phyloP scores from a whole-genome alignment of 2,888 invertebrate species.

The Argyra leucocephala region DNA sequence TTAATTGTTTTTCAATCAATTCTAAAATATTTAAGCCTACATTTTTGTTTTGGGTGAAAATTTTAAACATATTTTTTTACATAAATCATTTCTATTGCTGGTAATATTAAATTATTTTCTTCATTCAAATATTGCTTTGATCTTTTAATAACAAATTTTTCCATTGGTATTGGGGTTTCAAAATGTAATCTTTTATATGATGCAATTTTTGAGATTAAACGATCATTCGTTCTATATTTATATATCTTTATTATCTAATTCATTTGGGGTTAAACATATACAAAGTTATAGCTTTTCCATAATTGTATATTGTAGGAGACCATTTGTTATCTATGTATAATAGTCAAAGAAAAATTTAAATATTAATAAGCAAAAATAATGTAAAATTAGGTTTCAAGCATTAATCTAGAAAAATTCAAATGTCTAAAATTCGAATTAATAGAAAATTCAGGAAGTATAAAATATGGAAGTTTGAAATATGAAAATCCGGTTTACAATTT shows the following conservation, averaged over 20 bases:
- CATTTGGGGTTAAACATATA: slow-evolving; percentile 54
- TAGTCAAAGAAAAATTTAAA: not conserved
- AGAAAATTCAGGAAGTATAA: too few relatives aligned
- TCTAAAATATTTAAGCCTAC: slow-evolving; percentile 54
- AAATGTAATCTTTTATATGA: slow-evolving; percentile 84
- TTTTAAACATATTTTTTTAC: slow-evolving; percentile 87
- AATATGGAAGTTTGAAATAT: too few relatives aligned
- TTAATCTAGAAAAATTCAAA: too few relatives aligned
- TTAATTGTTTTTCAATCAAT: slow-evolving; percentile 50
- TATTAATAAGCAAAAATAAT: too few relatives aligned
- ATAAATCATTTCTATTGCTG: slow-evolving; percentile 79
- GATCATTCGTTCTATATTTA: slow-evolving; percentile 57
- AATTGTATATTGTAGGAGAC: slow-evolving; percentile 86
- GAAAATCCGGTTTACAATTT: too few relatives aligned
- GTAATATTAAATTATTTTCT: slow-evolving; percentile 62
- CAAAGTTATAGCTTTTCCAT: slow-evolving; percentile 76
- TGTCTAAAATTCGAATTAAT: too few relatives aligned
- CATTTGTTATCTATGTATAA: slow-evolving; percentile 58
- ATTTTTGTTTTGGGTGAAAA: slow-evolving; percentile 61
- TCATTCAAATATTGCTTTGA: slow-evolving; percentile 69
- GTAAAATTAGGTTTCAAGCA: too few relatives aligned
- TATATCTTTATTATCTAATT: slow-evolving; percentile 48
- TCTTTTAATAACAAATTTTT: slow-evolving; percentile 88
- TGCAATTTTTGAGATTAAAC: slow-evolving; percentile 52
- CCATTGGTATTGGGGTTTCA: slow-evolving; percentile 92